Conservation (phyloP, 2,888 invertebrate species). For the Drosophila prostipennis region DNA sequence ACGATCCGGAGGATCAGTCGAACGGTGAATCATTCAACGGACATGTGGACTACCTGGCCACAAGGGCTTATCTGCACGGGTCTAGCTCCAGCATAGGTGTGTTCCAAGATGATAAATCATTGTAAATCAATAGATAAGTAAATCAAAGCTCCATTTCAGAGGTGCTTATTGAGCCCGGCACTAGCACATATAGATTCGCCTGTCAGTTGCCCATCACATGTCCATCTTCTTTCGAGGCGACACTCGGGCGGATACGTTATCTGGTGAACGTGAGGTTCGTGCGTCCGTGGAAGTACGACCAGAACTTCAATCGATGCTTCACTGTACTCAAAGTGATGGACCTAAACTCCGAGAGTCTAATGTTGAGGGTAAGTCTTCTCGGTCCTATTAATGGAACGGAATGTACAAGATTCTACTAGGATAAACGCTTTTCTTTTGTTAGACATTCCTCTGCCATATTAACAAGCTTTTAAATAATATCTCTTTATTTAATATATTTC, state of each 20-base stretch:
- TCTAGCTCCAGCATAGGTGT: conserved; percentile 55
- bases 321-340: conserved; percentile 91
- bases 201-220: conserved; percentile 84
- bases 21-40: conserved; percentile 46
- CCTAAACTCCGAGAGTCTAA: conserved; percentile 83
- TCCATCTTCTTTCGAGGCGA: conserved; percentile 86
- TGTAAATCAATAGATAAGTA: conserved; percentile 4
- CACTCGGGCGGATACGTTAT: conserved; percentile 86
- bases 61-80: conserved; percentile 50
- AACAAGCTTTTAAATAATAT: not conserved
- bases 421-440: too few species aligned
- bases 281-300: conserved; percentile 93
- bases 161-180: conserved; percentile 83
- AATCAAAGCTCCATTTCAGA: conserved; percentile 37
- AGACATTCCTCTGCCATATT: too few species aligned
- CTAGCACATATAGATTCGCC: conserved; percentile 85
- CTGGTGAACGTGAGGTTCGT: conserved; percentile 88
- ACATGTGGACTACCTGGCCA: conserved; percentile 56
- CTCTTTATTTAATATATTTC: not conserved
- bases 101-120: conserved; percentile 14
- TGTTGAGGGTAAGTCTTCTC: conserved; percentile 62
- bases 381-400: not conserved
- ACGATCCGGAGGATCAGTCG: conserved; percentile 29
- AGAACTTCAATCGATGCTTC: conserved; percentile 87
- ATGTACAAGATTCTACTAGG: too few species aligned